A percentile compares a stretch with the other conserved stretches of the same genome.
These are phyloP conservation scores for Parnassius orleans DNA, from an alignment of 2,888 invertebrate species.

Conservation along the genomic window DNA sequence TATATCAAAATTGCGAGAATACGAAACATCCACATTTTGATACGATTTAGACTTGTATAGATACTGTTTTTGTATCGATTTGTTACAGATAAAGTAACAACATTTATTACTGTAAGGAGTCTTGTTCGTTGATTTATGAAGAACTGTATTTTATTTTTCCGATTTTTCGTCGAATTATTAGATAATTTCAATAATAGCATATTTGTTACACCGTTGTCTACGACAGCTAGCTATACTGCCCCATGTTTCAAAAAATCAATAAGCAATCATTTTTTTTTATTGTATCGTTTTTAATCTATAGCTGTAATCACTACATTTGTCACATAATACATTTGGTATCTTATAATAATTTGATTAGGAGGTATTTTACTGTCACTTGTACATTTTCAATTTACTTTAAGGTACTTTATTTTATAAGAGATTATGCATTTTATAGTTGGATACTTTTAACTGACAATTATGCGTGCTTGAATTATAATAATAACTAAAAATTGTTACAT, in stretches of 20 bases:
- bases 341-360: constrained; percentile 29
- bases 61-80: constrained; percentile 12
- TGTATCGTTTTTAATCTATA: constrained; percentile 12
- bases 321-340: constrained; percentile 11
- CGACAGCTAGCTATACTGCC: constrained; percentile 19
- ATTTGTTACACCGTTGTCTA: constrained; percentile 3
- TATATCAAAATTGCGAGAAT: no score
- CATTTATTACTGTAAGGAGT: not conserved
- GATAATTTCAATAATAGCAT: constrained; percentile 8
- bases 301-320: constrained; percentile 2
- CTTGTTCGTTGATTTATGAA: constrained; percentile 9
- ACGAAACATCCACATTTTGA: not conserved
- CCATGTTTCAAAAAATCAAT: constrained; percentile 7
- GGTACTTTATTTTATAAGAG: constrained; percentile 33
- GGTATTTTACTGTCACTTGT: constrained; percentile 37
- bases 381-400: constrained; percentile 40
- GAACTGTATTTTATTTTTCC: not conserved
- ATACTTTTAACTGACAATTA: constrained; percentile 32
- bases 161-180: constrained; percentile 20
- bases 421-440: constrained; percentile 41
- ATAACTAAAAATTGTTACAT: not conserved
- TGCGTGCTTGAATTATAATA: constrained; percentile 25
- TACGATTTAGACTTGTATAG: not conserved
- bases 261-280: not conserved
- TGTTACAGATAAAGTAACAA: not conserved